Percentiles rank a stretch among this genome's conserved stretches.
Evolutionary conservation across 2,888 invertebrate species (phyloP).

Genomic region (Griposia aprilina): DNA sequence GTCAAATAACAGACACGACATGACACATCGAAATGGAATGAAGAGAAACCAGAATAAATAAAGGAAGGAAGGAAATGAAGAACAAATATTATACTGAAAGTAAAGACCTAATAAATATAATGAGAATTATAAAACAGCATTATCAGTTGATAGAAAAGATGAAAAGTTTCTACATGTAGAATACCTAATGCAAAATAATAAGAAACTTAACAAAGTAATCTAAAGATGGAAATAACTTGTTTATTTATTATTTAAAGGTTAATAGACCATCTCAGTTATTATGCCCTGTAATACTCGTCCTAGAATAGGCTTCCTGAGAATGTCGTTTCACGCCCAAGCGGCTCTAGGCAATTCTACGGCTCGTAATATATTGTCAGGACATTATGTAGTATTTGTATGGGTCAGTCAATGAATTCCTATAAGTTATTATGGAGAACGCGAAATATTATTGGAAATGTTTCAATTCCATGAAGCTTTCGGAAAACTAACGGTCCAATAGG

Average conservation of each 20-base stretch:
- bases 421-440: background rate
- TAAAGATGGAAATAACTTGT: slow-evolving; percentile 28
- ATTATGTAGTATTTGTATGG: background rate
- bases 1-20: background rate
- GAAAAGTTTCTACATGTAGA: slow-evolving; percentile 10
- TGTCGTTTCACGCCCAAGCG: slow-evolving; percentile 29
- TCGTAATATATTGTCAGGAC: slow-evolving; percentile 11
- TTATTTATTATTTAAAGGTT: slow-evolving; percentile 59
- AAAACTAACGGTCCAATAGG: background rate
- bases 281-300: slow-evolving; percentile 37
- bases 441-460: background rate
- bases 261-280: slow-evolving; percentile 41
- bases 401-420: slow-evolving; percentile 2
- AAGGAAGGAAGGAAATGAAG: slow-evolving; percentile 38
- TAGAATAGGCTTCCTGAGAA: slow-evolving; percentile 51
- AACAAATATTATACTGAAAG: slow-evolving; percentile 15
- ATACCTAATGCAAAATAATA: background rate
- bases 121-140: background rate
- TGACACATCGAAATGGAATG: slow-evolving; percentile 12
- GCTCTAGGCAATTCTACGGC: slow-evolving; percentile 21
- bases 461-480: slow-evolving; percentile 5
- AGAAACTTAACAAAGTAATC: slow-evolving; percentile 9
- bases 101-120: background rate
- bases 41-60: slow-evolving; percentile 20
- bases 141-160: slow-evolving; percentile 12